Evolutionary conservation across 2,797 vertebrate species (phyloP).

Genomic region (Gymnothorax reevesii): DNA sequence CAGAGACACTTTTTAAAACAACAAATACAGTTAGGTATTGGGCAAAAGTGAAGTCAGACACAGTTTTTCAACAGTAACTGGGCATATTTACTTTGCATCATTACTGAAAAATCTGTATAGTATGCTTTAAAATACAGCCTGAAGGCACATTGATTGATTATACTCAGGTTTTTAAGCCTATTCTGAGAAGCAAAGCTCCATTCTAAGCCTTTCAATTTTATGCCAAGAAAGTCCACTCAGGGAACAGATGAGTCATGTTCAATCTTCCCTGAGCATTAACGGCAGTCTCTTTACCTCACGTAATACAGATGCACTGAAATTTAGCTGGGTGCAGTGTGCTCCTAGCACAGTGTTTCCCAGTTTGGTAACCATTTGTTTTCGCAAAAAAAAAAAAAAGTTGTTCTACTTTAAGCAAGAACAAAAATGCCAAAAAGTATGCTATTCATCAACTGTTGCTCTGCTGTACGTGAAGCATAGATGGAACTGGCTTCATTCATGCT

Average conservation of each 20-base stretch:
- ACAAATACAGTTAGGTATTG: no score
- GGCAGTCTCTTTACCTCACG: background rate
- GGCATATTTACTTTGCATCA: no score
- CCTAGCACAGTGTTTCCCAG: background rate
- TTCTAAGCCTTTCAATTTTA: background rate
- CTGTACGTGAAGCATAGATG: background rate
- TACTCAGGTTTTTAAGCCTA: background rate
- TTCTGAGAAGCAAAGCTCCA: background rate
- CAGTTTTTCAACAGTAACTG: no score
- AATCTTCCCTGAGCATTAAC: background rate
- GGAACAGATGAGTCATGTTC: background rate
- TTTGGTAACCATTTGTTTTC: slow-evolving; percentile 8
- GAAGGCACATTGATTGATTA: background rate
- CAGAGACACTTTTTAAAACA: no score
- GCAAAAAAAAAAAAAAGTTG: background rate
- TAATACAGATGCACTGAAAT: background rate
- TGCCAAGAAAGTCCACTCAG: background rate
- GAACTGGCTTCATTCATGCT: background rate
- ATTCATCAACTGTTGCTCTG: slow-evolving; percentile 12
- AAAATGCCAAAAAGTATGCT: background rate
- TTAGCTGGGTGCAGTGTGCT: background rate
- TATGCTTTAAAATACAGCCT: background rate
- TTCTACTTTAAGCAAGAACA: slow-evolving; percentile 10
- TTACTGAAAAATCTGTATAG: no score
- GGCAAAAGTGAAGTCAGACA: no score